Base-by-base conservation (phyloP, 2,113 vertebrate genomes). In the Aythya baeri region DNA sequence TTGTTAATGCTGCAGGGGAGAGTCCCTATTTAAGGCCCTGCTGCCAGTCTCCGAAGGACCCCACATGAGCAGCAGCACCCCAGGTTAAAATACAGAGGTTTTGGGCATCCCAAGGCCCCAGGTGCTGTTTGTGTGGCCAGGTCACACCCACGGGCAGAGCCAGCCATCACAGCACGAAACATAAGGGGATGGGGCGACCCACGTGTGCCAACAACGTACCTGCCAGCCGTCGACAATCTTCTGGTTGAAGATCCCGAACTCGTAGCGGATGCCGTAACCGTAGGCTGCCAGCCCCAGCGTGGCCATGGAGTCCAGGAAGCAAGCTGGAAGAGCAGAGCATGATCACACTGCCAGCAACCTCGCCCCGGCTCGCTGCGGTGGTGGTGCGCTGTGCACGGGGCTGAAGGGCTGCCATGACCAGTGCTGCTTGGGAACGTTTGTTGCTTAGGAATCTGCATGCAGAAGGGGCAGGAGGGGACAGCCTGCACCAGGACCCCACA, bases 231-330 rank as follows among this genome's bases (percentile, higher is more conserved):
- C 95, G 0, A 98, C 83, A 75, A 99, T 98, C 97, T 98, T 99
- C 97, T 99, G 99, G 85, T 99, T 99, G 96, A 99, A 99, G 96
- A 99, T 99, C 27, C 99, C 99, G n/a, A 99, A 99, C 85, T 99
- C 99, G 5, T 99, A 99, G 78, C 98, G 98, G 96, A 99, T 99
- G 61, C 99, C 99, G 1, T 99, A 99, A 44, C 99, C 99, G 0
- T 99, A 99, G 0, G 99, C 99, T 0, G 98, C 99, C 95, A 99
- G 97, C 36, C 99, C 99, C 86, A 99, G 91, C 0, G 99, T 98
- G 29, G 99, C 99, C 98, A 99, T 98, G 6, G 99, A 99, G 93
- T 99, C 99, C 84, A 99, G 97, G 91, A 99, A 99, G 94, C 99
- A 99, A 93, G 99, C 99, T 99, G 94, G n/a, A 96, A 97, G 81